Evolutionary conservation across 2,113 vertebrate genomes (phyloP).

Genomic region (Ctenomys sociabilis): DNA sequence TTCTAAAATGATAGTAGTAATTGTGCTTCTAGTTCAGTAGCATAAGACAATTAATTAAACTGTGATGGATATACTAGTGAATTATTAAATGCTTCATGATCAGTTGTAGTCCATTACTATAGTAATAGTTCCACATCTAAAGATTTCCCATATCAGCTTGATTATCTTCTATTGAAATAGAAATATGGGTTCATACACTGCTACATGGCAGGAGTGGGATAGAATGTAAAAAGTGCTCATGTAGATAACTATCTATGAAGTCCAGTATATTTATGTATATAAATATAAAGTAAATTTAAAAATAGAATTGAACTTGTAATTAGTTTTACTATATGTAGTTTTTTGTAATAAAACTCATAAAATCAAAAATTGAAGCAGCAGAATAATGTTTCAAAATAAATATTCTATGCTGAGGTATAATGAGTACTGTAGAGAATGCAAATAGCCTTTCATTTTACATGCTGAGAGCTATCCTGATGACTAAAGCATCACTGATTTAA

Average conservation of each 20-base stretch:
- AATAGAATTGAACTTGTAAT: background rate
- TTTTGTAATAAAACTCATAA: background rate
- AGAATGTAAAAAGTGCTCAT: background rate
- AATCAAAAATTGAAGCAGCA: background rate
- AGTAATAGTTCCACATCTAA: background rate
- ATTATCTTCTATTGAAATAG: background rate
- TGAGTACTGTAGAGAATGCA: background rate
- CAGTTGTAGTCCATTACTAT: background rate
- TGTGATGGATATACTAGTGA: background rate
- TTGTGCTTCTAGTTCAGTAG: background rate
- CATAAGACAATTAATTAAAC: background rate
- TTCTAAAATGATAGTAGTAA: background rate
- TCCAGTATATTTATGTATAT: background rate
- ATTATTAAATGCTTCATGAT: background rate
- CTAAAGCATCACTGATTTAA: background rate
- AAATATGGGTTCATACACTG: background rate
- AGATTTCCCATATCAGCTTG: background rate
- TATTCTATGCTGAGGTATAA: background rate
- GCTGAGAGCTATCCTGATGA: background rate
- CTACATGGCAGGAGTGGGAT: background rate
- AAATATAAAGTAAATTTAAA: background rate
- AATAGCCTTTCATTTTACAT: background rate
- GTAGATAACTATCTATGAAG: background rate
- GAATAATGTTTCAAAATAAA: background rate
- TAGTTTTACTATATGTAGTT: background rate